Percentiles rank a stretch among this genome's conserved stretches.
Conservation (phyloP, 2,113 vertebrate genomes). For the Pomatostomus ruficeps region DNA sequence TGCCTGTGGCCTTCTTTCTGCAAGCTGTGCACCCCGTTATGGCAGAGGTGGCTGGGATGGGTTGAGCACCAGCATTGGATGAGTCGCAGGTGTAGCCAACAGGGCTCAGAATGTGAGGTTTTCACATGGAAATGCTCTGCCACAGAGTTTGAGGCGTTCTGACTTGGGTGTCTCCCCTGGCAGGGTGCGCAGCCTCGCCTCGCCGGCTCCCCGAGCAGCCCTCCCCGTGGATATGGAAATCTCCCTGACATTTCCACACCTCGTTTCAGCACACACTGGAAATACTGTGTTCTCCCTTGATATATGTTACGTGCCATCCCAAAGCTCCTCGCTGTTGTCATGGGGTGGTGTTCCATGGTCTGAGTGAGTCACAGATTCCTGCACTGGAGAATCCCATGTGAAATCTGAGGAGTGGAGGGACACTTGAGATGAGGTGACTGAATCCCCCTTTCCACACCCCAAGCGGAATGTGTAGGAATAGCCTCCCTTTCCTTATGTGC, state of each 20-base stretch:
- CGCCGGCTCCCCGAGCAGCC: accelerated
- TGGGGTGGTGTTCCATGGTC: background rate
- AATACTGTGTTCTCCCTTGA: background rate
- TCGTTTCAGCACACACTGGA: background rate
- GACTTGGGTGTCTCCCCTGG: accelerated
- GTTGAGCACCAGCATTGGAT: accelerated
- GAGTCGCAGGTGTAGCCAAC: accelerated
- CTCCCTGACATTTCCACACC: background rate
- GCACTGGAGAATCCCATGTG: background rate
- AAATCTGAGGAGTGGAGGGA: background rate
- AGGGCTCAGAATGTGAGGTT: background rate
- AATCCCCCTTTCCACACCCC: background rate
- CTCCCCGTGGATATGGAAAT: background rate
- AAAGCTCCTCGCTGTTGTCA: background rate
- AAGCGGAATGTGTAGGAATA: background rate
- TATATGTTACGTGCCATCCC: background rate
- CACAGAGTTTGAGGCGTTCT: accelerated
- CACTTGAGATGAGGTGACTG: background rate
- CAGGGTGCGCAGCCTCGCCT: accelerated
- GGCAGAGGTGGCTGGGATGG: background rate
- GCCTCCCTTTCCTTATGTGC: background rate
- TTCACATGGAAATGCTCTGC: accelerated
- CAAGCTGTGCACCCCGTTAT: background rate
- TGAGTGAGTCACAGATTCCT: background rate
- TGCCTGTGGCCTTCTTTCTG: background rate